Base-by-base conservation (phyloP, 2,888 invertebrate genomes). In the Colletes collaris region DNA sequence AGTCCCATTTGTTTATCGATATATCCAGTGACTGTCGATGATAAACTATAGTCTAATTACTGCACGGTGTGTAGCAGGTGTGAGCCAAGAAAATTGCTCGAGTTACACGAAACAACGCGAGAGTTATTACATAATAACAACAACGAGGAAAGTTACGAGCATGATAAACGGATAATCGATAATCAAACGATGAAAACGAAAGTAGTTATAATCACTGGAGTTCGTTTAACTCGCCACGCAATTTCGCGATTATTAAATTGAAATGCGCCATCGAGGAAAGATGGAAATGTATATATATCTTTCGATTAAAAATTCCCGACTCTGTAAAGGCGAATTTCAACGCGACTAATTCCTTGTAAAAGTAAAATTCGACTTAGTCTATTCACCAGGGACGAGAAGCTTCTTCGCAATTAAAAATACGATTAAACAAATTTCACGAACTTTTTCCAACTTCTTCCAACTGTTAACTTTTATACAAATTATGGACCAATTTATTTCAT, bases 131-230 rank as follows among this genome's bases (percentile, higher is more conserved):
- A 27, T 27, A 27, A 27, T 46, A 46, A 46, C 10, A 40, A 49
- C 27, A 27, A 27, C 44, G 46, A 46, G 62, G 46, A 49, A 62
- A 62, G 27, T 62, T 62, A 27, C 27, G 27, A 10, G 44, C 7
- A 46, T 27, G 46, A 62, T 62, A 46, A 49, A 49, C 46, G 46
- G 46, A 46, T 49, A 62, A 62, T 62, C 44, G 27, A 62, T 13
- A 13, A 46, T 46, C 46, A 27, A 44, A 19, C 46, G 11, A 44
- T 44, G 60, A 60, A 19, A 44, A 19, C 62, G 49, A 62, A 13
- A 49, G 62, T n/a, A 46, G 19, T 13, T 46, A 0, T 46, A 27
- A 13, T 27, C 44, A 49, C 27, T 62, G 46, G 46, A 46, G 62
- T 62, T 62, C 11, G 13, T 44, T 49, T 62, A 46, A 27, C 62